phyloP scores from a whole-genome alignment of 2,888 invertebrate species.

The Leucophora obtusa region DNA sequence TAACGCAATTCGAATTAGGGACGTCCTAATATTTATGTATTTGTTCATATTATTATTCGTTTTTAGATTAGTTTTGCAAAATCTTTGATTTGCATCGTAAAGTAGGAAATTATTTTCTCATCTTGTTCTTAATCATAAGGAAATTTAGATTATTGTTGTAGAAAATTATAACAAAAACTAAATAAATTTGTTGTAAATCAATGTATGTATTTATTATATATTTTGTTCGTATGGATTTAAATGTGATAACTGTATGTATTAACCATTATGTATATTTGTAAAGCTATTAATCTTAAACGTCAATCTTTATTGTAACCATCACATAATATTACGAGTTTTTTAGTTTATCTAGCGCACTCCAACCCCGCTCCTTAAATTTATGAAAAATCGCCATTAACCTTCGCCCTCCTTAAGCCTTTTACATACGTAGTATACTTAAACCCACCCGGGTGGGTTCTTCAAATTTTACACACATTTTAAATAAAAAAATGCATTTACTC shows the following conservation, averaged over 20 bases:
- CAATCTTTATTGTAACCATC: conserved; percentile 44
- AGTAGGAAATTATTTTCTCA: conserved; percentile 25
- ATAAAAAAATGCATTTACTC: too few species aligned
- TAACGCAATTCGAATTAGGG: too few species aligned
- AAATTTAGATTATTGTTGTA: conserved; percentile 37
- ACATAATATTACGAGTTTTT: conserved; percentile 3
- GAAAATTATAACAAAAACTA: conserved; percentile 28
- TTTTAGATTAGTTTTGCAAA: neutral
- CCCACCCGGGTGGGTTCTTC: too few species aligned
- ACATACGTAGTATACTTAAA: too few species aligned
- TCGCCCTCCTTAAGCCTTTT: too few species aligned
- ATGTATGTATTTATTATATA: neutral
- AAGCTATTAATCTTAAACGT: conserved; percentile 43
- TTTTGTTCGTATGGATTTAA: neutral
- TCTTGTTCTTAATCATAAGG: conserved; percentile 17
- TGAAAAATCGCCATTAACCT: conserved; percentile 22
- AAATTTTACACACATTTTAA: too few species aligned
- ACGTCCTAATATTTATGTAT: too few species aligned
- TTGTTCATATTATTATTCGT: neutral
- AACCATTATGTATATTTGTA: conserved; percentile 5
- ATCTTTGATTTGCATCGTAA: conserved; percentile 7
- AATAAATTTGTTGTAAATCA: conserved; percentile 21
- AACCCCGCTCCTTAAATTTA: neutral
- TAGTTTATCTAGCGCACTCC: neutral
- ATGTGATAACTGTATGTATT: neutral